These are phyloP conservation scores for Agrenia bidenticulata DNA, from an alignment of 2,888 invertebrate species.

Conservation along the genomic window DNA sequence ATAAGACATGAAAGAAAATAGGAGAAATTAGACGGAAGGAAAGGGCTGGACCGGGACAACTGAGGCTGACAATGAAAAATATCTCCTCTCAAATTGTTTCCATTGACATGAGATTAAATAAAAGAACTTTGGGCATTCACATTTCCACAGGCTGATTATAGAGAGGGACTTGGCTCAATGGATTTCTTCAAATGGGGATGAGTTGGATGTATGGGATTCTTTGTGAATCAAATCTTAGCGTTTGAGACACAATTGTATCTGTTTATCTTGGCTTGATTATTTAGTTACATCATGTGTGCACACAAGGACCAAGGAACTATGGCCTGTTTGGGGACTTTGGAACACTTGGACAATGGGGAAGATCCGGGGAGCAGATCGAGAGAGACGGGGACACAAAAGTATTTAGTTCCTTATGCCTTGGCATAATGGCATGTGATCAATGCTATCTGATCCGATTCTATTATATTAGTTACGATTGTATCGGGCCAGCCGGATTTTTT, in stretches of 20 bases:
- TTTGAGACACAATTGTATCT: constrained; percentile 23
- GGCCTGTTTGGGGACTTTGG: constrained; percentile 1
- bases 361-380: background rate
- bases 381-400: background rate
- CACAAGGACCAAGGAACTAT: background rate
- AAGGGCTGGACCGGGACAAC: constrained; percentile 17
- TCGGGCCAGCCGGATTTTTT: no score
- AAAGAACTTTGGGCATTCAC: background rate
- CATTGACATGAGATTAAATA: constrained; percentile 13
- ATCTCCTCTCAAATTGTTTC: constrained; percentile 10
- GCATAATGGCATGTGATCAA: background rate
- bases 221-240: constrained; percentile 18
- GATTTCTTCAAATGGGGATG: background rate
- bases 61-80: constrained; percentile 20
- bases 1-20: constrained; percentile 17
- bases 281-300: background rate
- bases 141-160: no score
- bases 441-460: constrained; percentile 4
- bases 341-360: background rate
- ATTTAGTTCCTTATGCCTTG: background rate
- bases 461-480: background rate
- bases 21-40: constrained; percentile 16
- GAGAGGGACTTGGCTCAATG: no score
- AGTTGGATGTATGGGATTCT: background rate
- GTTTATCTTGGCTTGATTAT: constrained; percentile 5